Conservation (phyloP, 37 sponge, comb jelly and placozoan species). For the Diacarnus erythraeanus region DNA sequence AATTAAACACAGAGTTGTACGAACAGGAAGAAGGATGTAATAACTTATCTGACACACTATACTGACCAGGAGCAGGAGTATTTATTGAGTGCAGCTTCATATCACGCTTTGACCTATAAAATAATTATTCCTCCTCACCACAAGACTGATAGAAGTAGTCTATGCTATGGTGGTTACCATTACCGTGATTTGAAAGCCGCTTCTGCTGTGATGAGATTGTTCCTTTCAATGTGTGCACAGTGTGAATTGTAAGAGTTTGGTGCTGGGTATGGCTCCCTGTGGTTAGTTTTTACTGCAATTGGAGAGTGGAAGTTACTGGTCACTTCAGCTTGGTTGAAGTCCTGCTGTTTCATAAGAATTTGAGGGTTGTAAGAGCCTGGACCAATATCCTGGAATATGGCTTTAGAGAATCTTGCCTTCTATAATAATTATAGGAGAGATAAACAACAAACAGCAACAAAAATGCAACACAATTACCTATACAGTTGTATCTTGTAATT, state of each 20-base stretch:
- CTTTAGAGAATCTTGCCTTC: slow-evolving; percentile 41
- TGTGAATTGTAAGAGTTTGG: slow-evolving; percentile 65
- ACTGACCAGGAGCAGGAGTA: slow-evolving; percentile 75
- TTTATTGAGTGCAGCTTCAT: neutral
- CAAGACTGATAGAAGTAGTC: too few relatives aligned
- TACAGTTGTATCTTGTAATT: too few relatives aligned
- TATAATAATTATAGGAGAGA: too few relatives aligned
- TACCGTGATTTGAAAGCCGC: slow-evolving; percentile 66
- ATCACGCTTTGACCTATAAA: slow-evolving; percentile 36
- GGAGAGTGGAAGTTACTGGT: slow-evolving; percentile 62
- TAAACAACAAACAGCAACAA: too few relatives aligned
- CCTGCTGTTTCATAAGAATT: slow-evolving; percentile 1
- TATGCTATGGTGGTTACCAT: too few relatives aligned
- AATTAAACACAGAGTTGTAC: slow-evolving; percentile 66
- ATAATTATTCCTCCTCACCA: too few relatives aligned
- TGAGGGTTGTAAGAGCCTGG: slow-evolving; percentile 53
- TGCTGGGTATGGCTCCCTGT: slow-evolving; percentile 21
- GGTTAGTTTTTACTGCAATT: slow-evolving; percentile 15
- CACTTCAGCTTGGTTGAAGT: slow-evolving; percentile 25
- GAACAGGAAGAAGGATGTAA: slow-evolving; percentile 36
- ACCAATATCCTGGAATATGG: slow-evolving; percentile 3
- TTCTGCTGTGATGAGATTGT: slow-evolving; percentile 28
- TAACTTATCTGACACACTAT: slow-evolving; percentile 57
- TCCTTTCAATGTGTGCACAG: slow-evolving; percentile 1
- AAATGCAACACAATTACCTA: too few relatives aligned